phyloP scores from a whole-genome alignment of 2,113 vertebrate genomes.

The Psammodynastes pulverulentus region DNA sequence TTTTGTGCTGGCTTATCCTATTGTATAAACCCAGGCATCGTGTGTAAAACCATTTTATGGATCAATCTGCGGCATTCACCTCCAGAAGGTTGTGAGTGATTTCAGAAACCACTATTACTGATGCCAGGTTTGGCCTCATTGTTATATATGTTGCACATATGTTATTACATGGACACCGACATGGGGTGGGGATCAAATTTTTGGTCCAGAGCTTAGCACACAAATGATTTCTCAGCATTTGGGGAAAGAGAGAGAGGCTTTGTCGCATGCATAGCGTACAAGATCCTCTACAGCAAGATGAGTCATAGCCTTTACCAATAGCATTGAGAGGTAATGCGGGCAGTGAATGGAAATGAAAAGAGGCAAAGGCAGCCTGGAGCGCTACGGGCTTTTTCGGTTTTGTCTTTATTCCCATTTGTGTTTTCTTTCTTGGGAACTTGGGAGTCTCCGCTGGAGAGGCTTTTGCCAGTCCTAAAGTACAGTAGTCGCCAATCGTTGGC shows the following conservation, averaged over 20 bases:
- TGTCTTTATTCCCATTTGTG: background rate
- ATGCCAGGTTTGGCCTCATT: background rate
- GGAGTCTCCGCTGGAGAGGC: background rate
- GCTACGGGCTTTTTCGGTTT: background rate
- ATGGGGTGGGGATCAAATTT: background rate
- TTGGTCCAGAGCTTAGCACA: background rate
- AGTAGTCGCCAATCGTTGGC: background rate
- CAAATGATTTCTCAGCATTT: constrained; percentile 19
- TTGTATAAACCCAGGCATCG: background rate
- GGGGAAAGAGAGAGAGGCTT: background rate
- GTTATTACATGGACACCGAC: background rate
- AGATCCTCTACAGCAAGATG: constrained; percentile 48
- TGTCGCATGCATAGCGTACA: constrained; percentile 26
- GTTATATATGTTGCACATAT: background rate
- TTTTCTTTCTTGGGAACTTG: background rate
- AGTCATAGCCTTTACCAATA: constrained; percentile 12
- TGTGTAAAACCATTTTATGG: background rate
- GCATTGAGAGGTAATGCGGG: background rate
- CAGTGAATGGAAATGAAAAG: constrained; percentile 4
- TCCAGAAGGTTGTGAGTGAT: background rate
- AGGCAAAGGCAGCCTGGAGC: background rate
- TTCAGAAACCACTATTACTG: background rate
- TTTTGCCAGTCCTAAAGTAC: background rate
- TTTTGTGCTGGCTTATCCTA: background rate
- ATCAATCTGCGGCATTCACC: background rate